phyloP scores from a whole-genome alignment of 2,797 vertebrate genomes.

The Glyptemys insculpta region DNA sequence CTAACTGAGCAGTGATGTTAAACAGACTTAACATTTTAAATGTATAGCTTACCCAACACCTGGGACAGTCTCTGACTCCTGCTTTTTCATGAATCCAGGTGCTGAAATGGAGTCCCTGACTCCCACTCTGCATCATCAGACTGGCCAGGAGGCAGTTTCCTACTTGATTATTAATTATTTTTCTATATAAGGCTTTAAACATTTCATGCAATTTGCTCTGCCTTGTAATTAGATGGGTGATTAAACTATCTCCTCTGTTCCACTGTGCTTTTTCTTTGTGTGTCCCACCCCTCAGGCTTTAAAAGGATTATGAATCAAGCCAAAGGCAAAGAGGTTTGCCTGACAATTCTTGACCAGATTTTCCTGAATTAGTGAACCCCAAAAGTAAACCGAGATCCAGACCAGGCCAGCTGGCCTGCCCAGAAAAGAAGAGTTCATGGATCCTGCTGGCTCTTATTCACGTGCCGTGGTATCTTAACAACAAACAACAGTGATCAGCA shows the following conservation, averaged over 20 bases:
- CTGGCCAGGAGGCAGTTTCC: not conserved
- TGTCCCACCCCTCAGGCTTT: not conserved
- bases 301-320: fast-evolving
- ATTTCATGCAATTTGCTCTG: fast-evolving
- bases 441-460: conserved; percentile 46
- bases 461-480: not conserved
- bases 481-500: not conserved
- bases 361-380: not conserved
- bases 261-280: not conserved
- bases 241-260: not conserved
- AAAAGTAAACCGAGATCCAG: fast-evolving
- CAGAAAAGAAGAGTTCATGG: conserved; percentile 27
- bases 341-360: not conserved
- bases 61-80: not conserved
- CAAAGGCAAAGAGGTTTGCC: fast-evolving
- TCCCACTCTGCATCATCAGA: not conserved
- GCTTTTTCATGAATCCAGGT: not conserved
- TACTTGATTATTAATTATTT: not conserved
- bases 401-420: conserved; percentile 20
- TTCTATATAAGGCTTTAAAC: not conserved
- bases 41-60: not conserved
- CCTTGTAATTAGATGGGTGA: not conserved
- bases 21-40: not conserved
- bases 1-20: not conserved
- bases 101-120: not conserved